Evolutionary conservation across 2,113 vertebrate genomes (phyloP).

Genomic region (Eclectus roratus): DNA sequence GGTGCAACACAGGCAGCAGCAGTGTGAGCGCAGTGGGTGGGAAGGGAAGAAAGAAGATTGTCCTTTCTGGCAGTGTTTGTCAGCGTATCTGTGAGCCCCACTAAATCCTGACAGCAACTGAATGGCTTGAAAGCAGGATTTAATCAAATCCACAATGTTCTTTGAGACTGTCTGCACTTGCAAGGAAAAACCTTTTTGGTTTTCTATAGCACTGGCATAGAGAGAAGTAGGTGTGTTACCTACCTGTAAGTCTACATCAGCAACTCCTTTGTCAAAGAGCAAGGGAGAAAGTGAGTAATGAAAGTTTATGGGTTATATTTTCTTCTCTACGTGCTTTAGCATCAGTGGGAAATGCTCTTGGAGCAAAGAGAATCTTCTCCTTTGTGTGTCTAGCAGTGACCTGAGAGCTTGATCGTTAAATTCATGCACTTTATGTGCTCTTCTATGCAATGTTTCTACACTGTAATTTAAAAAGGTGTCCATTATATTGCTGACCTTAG

Average conservation of each 20-base stretch:
- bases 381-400: not conserved
- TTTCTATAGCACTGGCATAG: not conserved
- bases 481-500: not conserved
- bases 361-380: not conserved
- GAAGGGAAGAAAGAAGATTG: not conserved
- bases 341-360: not conserved
- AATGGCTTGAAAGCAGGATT: not conserved
- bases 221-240: not conserved
- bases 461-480: not conserved
- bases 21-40: not conserved
- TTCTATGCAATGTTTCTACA: not conserved
- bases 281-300: not conserved
- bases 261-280: not conserved
- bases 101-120: not conserved
- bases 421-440: not conserved
- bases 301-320: not conserved
- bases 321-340: not conserved
- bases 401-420: not conserved
- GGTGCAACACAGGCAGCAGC: rapidly evolving
- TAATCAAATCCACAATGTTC: not conserved
- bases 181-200: not conserved
- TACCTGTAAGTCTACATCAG: not conserved
- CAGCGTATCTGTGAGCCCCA: not conserved
- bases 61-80: not conserved
- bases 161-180: not conserved